phyloP scores from a whole-genome alignment of 2,113 vertebrate species.

The Hoplias malabaricus region DNA sequence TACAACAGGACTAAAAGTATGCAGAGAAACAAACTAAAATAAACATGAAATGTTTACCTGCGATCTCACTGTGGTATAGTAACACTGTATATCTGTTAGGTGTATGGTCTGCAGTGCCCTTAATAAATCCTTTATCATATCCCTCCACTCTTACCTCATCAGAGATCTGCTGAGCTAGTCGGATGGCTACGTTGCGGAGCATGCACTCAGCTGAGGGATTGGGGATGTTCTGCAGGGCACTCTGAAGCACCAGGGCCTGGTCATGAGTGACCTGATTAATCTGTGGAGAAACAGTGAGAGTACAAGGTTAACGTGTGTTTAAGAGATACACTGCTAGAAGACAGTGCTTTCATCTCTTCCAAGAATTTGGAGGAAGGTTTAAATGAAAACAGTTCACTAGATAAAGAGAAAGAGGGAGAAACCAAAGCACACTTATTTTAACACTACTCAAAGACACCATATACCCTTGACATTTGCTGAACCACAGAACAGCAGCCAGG shows the following conservation, averaged over 20 bases:
- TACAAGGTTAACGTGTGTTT: not conserved
- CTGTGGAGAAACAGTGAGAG: conserved; percentile 66
- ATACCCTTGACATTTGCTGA: conserved; percentile 56
- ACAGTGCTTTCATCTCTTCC: not conserved
- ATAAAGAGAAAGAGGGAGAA: no score
- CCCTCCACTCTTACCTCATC: conserved; percentile 83
- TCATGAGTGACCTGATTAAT: conserved; percentile 96
- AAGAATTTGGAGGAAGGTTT: not conserved
- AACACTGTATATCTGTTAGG: no score
- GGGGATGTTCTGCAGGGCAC: conserved; percentile 97
- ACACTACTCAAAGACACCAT: conserved; percentile 44
- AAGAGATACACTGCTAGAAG: not conserved
- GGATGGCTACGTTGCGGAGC: conserved; percentile 97
- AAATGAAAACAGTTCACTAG: no score
- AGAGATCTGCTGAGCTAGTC: conserved; percentile 97
- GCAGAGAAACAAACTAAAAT: no score
- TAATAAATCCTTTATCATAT: not conserved
- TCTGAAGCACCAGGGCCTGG: conserved; percentile 97
- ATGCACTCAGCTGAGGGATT: conserved; percentile 98
- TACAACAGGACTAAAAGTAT: no score
- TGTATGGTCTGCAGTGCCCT: no score
- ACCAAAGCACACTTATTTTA: not conserved
- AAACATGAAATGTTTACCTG: no score
- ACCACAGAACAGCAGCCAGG: not conserved
- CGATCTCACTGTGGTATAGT: no score